Conservation (phyloP, 1,140 invertebrate species). For the Eueides isabella region DNA sequence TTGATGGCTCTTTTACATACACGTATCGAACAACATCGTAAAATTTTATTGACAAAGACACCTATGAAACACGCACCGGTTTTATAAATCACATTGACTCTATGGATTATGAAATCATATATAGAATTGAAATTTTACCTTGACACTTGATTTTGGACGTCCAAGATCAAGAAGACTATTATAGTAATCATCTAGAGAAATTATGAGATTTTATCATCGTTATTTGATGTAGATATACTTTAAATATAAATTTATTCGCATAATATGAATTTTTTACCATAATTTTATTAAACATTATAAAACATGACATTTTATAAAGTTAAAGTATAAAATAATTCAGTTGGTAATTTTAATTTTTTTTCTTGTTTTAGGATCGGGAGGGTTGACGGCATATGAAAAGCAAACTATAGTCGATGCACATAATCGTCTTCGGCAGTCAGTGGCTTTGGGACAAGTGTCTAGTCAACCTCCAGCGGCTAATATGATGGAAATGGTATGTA, state of each 20-base stretch:
- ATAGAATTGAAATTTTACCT: slow-evolving; percentile 48
- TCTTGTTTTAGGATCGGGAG: slow-evolving; percentile 83
- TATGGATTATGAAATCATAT: slow-evolving; percentile 58
- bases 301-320: not conserved
- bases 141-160: slow-evolving; percentile 46
- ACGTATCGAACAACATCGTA: slow-evolving; percentile 65
- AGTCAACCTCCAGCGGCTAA: slow-evolving; percentile 90
- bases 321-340: not conserved
- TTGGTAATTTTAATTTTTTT: slow-evolving; percentile 22
- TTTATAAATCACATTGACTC: slow-evolving; percentile 66
- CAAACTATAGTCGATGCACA: slow-evolving; percentile 89
- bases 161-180: slow-evolving; percentile 37
- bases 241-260: slow-evolving; percentile 6
- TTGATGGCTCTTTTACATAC: slow-evolving; percentile 63
- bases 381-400: slow-evolving; percentile 85
- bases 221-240: slow-evolving; percentile 2
- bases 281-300: slow-evolving; percentile 13
- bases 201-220: slow-evolving; percentile 12
- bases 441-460: slow-evolving; percentile 89
- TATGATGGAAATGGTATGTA: slow-evolving; percentile 90
- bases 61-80: slow-evolving; percentile 65
- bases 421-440: slow-evolving; percentile 89
- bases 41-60: slow-evolving; percentile 76
- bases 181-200: slow-evolving; percentile 12
- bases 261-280: slow-evolving; percentile 10